A percentile compares a stretch with the other conserved stretches of the same genome.
These are phyloP conservation scores for Drosophila neotestacea DNA, from an alignment of 2,888 invertebrate species.

Conservation along the genomic window DNA sequence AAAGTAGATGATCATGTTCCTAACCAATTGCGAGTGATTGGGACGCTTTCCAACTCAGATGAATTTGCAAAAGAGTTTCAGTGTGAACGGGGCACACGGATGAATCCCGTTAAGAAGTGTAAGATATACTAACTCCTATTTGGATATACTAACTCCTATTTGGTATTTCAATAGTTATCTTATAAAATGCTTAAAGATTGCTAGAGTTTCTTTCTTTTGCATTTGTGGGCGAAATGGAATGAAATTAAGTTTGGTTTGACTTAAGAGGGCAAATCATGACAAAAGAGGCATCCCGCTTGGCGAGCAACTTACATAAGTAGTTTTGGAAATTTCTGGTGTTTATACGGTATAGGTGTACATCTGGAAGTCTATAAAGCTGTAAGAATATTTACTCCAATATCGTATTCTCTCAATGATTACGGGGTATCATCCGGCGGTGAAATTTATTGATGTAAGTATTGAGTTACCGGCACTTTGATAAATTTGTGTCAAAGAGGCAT, in stretches of 20 bases:
- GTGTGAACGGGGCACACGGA: constrained; percentile 64
- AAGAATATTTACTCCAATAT: neutral
- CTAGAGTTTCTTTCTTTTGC: too few species aligned
- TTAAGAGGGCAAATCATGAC: too few species aligned
- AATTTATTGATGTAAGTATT: constrained; percentile 48
- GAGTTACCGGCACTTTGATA: constrained; percentile 38
- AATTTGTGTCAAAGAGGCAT: constrained; percentile 30
- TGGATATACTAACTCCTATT: too few species aligned
- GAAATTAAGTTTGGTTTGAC: too few species aligned
- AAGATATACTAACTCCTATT: constrained; percentile 67
- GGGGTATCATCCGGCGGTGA: constrained; percentile 6
- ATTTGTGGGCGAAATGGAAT: too few species aligned
- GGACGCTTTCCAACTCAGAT: constrained; percentile 76
- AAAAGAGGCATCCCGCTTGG: too few species aligned
- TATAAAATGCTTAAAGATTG: too few species aligned
- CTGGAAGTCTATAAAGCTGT: too few species aligned
- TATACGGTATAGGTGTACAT: too few species aligned
- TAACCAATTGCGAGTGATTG: constrained; percentile 77
- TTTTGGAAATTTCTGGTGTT: too few species aligned
- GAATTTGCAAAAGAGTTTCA: constrained; percentile 81
- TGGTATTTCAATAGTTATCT: too few species aligned
- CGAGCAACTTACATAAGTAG: too few species aligned
- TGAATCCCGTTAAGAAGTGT: constrained; percentile 81
- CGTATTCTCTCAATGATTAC: neutral
- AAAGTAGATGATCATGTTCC: constrained; percentile 55